These are phyloP conservation scores for Dryas iulia DNA, from an alignment of 1,140 invertebrate genomes.

Conservation along the genomic window DNA sequence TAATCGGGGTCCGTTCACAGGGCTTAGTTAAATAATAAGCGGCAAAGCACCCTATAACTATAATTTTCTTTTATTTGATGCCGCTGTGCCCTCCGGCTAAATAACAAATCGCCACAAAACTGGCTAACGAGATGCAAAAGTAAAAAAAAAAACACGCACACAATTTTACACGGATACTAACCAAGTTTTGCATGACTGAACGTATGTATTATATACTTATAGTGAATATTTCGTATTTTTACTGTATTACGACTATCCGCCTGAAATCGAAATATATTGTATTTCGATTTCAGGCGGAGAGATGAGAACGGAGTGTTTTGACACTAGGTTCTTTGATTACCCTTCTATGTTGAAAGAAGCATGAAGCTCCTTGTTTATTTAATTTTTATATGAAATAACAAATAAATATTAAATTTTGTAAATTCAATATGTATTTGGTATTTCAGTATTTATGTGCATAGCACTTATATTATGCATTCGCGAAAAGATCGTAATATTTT, in stretches of 20 bases:
- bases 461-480: background rate
- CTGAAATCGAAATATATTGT: too few relatives aligned
- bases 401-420: too few relatives aligned
- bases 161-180: slow-evolving; percentile 48
- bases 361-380: too few relatives aligned
- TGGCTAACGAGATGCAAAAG: slow-evolving; percentile 63
- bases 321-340: too few relatives aligned
- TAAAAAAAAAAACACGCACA: slow-evolving; percentile 59
- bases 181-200: slow-evolving; percentile 45
- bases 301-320: too few relatives aligned
- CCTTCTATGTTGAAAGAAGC: too few relatives aligned
- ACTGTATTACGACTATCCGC: too few relatives aligned
- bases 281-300: too few relatives aligned
- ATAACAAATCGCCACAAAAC: slow-evolving; percentile 62
- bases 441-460: slow-evolving; percentile 5
- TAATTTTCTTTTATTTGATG: slow-evolving; percentile 75
- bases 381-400: too few relatives aligned
- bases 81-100: slow-evolving; percentile 54
- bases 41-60: slow-evolving; percentile 70
- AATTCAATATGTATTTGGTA: too few relatives aligned
- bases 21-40: slow-evolving; percentile 78
- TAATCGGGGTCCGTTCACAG: slow-evolving; percentile 61
- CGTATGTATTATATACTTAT: slow-evolving; percentile 18
- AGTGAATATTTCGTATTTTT: background rate
- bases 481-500: slow-evolving; percentile 29